A percentile compares a stretch with the other conserved stretches of the same genome.
phyloP scores from a whole-genome alignment of 2,888 invertebrate genomes.

The Cepaea hortensis region DNA sequence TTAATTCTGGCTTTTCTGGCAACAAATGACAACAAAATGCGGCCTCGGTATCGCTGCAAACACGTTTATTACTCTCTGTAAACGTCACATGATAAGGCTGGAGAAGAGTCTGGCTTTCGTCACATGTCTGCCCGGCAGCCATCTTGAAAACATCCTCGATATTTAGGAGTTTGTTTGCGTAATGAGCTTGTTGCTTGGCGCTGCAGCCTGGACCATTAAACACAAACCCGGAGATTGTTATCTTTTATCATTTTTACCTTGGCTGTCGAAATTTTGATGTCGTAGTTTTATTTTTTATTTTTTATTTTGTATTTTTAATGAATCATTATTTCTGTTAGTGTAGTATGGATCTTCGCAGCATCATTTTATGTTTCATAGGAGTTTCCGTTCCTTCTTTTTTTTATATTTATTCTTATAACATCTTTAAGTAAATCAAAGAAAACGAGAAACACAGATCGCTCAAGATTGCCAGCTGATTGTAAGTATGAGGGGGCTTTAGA shows the following conservation, averaged over 20 bases:
- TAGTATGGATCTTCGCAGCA: no score
- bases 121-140: conserved; percentile 19
- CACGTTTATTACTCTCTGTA: conserved; percentile 21
- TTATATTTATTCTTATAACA: no score
- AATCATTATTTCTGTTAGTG: no score
- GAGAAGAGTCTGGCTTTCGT: conserved; percentile 21
- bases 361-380: no score
- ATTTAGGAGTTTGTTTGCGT: conserved; percentile 29
- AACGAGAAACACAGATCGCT: no score
- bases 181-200: conserved; percentile 13
- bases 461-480: no score
- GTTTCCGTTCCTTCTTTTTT: no score
- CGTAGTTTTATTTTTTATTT: no score
- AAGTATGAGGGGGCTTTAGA: no score
- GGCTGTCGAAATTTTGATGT: background rate
- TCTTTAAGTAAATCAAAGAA: no score
- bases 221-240: background rate
- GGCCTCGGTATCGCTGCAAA: background rate
- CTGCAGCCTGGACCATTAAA: conserved; percentile 17
- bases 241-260: conserved; percentile 9
- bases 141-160: conserved; percentile 25
- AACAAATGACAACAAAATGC: background rate
- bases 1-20: background rate
- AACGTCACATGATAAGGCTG: conserved; percentile 10
- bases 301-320: no score